Conservation (phyloP, 2,888 invertebrate species). For the Diploptera punctata region DNA sequence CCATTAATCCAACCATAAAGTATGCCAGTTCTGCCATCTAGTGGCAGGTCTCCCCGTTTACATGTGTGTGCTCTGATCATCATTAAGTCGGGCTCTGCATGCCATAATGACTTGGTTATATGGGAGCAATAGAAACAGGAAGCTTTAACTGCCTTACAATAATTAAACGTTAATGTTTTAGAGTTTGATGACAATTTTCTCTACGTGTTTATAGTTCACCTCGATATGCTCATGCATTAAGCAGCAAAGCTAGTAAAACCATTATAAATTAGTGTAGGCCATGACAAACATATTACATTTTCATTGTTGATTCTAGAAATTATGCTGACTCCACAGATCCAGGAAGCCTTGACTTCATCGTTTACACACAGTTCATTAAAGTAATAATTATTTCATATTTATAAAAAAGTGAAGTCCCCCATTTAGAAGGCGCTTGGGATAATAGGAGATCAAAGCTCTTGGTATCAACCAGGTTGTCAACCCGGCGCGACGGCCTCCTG, state of each 20-base stretch:
- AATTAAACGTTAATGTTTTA: conserved; percentile 26
- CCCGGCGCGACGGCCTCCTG: too few relatives aligned
- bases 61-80: conserved; percentile 16
- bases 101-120: conserved; percentile 27
- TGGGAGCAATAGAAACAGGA: conserved; percentile 10
- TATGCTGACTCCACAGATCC: background rate
- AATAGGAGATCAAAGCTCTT: too few relatives aligned
- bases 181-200: background rate
- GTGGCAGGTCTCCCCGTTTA: background rate
- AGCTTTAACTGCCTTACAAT: conserved; percentile 21
- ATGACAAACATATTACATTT: conserved; percentile 6
- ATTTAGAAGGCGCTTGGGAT: too few relatives aligned
- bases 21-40: conserved; percentile 13
- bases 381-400: too few relatives aligned
- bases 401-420: too few relatives aligned
- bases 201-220: background rate
- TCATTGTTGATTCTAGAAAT: background rate
- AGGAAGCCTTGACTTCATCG: too few relatives aligned
- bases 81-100: conserved; percentile 19
- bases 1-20: conserved; percentile 21
- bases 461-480: too few relatives aligned
- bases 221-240: conserved; percentile 14
- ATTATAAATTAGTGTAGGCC: too few relatives aligned
- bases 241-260: background rate
- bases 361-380: too few relatives aligned